Evolutionary conservation across 2,113 vertebrate species (phyloP).

Genomic region (Corythoichthys haematopterus): DNA sequence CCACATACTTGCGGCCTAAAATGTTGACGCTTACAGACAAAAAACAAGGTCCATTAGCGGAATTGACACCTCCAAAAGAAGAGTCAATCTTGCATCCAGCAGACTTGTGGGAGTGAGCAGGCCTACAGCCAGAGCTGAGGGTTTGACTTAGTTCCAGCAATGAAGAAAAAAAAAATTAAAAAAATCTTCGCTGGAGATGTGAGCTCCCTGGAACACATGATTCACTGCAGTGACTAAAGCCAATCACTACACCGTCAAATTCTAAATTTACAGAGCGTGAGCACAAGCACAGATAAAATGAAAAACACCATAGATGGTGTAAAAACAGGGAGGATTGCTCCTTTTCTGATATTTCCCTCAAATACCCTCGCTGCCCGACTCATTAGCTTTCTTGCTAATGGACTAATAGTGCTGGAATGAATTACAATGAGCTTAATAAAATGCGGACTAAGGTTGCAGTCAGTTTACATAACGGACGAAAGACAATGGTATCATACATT

Average conservation of each 20-base stretch:
- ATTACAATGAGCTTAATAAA: slow-evolving; percentile 19
- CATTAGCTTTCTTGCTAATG: neutral
- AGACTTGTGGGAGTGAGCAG: slow-evolving; percentile 40
- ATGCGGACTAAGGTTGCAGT: neutral
- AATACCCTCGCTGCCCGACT: neutral
- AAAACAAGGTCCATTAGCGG: slow-evolving; percentile 12
- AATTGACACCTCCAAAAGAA: slow-evolving; percentile 46
- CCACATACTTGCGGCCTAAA: slow-evolving; percentile 10
- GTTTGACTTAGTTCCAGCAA: slow-evolving; percentile 40
- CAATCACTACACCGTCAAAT: slow-evolving; percentile 49
- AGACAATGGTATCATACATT: neutral
- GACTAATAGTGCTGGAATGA: slow-evolving; percentile 23
- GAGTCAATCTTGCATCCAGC: slow-evolving; percentile 25
- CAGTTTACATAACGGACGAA: neutral
- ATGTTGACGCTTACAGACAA: slow-evolving; percentile 26
- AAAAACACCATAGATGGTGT: slow-evolving; percentile 55
- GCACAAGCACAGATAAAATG: slow-evolving; percentile 13
- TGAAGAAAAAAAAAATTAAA: neutral
- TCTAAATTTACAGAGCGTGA: slow-evolving; percentile 52
- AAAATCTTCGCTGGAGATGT: slow-evolving; percentile 26
- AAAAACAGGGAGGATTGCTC: slow-evolving; percentile 28
- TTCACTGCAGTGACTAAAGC: slow-evolving; percentile 58
- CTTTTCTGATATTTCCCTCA: slow-evolving; percentile 1
- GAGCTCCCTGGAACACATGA: slow-evolving; percentile 60
- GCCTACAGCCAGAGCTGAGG: slow-evolving; percentile 37